phyloP scores from a whole-genome alignment of 1,140 invertebrate genomes.

The Pissodes strobi region DNA sequence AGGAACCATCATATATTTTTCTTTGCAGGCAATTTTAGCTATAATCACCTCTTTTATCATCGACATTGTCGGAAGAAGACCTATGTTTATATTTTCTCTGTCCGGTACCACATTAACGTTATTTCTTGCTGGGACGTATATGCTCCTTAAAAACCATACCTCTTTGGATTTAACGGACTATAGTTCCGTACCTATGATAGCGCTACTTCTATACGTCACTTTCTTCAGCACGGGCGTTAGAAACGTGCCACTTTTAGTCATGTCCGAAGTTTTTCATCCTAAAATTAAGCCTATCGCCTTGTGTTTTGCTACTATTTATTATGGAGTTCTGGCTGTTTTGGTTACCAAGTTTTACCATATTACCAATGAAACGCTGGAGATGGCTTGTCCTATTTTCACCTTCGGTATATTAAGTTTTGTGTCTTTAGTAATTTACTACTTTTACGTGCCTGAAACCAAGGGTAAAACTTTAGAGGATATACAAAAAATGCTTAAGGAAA shows the following conservation, averaged over 20 bases:
- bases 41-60: constrained; percentile 67
- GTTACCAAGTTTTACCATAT: constrained; percentile 74
- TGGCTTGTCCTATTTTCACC: constrained; percentile 72
- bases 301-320: constrained; percentile 69
- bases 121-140: constrained; percentile 62
- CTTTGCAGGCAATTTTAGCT: constrained; percentile 68
- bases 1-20: constrained; percentile 64
- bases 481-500: constrained; percentile 31
- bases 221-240: constrained; percentile 70
- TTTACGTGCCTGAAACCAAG: constrained; percentile 79
- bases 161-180: constrained; percentile 51
- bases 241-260: constrained; percentile 71
- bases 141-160: constrained; percentile 58
- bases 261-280: constrained; percentile 73
- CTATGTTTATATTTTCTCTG: constrained; percentile 65
- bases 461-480: constrained; percentile 70
- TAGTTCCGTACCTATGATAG: constrained; percentile 64
- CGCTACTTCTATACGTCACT: constrained; percentile 68
- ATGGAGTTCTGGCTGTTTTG: constrained; percentile 72
- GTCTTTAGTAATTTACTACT: constrained; percentile 65
- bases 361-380: constrained; percentile 62
- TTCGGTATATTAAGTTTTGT: constrained; percentile 70
- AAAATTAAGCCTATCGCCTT: constrained; percentile 69
- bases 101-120: constrained; percentile 59
- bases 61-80: constrained; percentile 72